Conservation (phyloP, 2,113 vertebrate genomes). For the Eulacestoma nigropectus region DNA sequence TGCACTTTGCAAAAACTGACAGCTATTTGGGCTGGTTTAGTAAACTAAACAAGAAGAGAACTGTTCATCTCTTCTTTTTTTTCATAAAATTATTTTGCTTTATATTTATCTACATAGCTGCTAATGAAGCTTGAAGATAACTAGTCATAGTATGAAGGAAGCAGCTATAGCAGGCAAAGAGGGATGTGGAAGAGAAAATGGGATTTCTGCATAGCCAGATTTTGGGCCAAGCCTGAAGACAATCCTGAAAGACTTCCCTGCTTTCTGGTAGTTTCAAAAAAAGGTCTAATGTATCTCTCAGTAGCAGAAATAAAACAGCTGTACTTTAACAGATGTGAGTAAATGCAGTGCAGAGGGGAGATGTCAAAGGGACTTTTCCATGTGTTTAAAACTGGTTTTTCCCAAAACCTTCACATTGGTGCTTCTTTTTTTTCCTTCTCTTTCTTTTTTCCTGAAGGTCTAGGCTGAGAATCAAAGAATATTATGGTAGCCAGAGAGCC, state of each 20-base stretch:
- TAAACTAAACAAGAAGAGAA: too few relatives aligned
- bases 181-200: not conserved
- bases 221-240: not conserved
- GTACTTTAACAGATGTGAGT: not conserved
- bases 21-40: not conserved
- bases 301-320: not conserved
- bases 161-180: not conserved
- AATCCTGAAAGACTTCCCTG: not conserved
- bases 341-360: not conserved
- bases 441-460: not conserved
- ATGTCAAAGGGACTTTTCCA: not conserved
- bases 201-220: not conserved
- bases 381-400: not conserved
- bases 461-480: not conserved
- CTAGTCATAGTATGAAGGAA: not conserved
- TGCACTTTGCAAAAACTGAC: not conserved
- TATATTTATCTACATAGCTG: not conserved
- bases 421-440: not conserved
- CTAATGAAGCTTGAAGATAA: not conserved
- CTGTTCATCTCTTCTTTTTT: fast-evolving
- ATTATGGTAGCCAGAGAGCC: not conserved
- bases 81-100: not conserved
- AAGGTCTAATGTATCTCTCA: not conserved
- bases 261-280: not conserved
- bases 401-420: not conserved